Conservation (phyloP, 2,797 vertebrate genomes). For the Rhinophrynus dorsalis region DNA sequence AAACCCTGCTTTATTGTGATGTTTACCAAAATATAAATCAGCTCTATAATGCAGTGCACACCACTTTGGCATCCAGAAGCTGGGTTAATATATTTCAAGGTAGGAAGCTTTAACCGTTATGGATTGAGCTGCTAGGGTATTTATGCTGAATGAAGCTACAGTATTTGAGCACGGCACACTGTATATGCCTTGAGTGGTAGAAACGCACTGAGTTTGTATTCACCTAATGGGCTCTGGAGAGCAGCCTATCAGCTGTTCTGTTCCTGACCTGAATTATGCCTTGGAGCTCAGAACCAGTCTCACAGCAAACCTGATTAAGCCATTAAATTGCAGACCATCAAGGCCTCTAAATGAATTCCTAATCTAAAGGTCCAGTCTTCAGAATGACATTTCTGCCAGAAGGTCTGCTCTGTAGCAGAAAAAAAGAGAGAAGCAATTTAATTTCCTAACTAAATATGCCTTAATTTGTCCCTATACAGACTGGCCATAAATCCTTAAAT, state of each 20-base stretch:
- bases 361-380: conserved; percentile 49
- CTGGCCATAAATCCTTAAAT: conserved; percentile 56
- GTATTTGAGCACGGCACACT: not conserved
- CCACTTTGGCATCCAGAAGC: too few relatives aligned
- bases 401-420: conserved; percentile 49
- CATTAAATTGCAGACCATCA: conserved; percentile 58
- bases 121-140: too few relatives aligned
- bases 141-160: too few relatives aligned
- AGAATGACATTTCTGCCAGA: conserved; percentile 46
- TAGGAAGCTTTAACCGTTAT: too few relatives aligned
- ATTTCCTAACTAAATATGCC: conserved; percentile 48
- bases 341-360: conserved; percentile 66
- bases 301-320: conserved; percentile 66
- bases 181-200: not conserved
- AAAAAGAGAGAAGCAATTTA: conserved; percentile 50
- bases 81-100: too few relatives aligned
- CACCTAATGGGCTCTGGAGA: not conserved
- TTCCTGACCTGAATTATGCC: conserved; percentile 41
- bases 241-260: conserved; percentile 6
- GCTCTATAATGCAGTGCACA: too few relatives aligned
- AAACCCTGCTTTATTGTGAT: too few relatives aligned
- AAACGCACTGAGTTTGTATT: conserved; percentile 7
- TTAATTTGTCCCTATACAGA: conserved; percentile 35
- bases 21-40: too few relatives aligned
- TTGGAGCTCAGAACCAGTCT: conserved; percentile 47